Conservation (phyloP, 2,113 vertebrate species). For the western clawed frog (Xenopus tropicalis) region DNA sequence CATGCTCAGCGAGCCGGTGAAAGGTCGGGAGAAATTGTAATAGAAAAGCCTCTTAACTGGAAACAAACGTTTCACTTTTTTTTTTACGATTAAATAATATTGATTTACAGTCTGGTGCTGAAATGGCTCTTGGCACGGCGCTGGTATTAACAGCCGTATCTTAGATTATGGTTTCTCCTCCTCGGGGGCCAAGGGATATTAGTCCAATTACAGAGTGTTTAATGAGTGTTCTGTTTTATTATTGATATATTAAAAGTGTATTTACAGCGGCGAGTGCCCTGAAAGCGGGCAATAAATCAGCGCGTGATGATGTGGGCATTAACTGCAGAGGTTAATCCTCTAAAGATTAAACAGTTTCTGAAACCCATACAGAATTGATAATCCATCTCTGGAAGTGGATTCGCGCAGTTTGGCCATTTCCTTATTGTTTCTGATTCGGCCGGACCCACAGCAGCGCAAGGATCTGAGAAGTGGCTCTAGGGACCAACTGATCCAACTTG, state of each 20-base stretch:
- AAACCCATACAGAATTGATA: too few species aligned
- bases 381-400: too few species aligned
- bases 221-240: constrained; percentile 11
- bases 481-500: too few species aligned
- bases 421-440: too few species aligned
- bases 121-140: neutral
- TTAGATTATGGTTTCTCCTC: neutral
- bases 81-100: neutral
- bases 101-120: neutral
- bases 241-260: neutral
- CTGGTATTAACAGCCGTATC: neutral
- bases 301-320: neutral
- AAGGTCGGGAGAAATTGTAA: neutral
- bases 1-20: too few species aligned
- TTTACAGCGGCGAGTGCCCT: neutral
- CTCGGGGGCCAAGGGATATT: neutral
- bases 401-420: too few species aligned
- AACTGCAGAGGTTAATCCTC: neutral
- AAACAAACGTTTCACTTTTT: neutral
- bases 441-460: too few species aligned
- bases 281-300: neutral
- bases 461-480: too few species aligned
- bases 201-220: constrained; percentile 4
- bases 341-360: too few species aligned
- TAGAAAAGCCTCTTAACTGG: neutral